A percentile compares a stretch with the other conserved stretches of the same genome.
These are phyloP conservation scores for Drosophila setifemur DNA, from an alignment of 1,140 invertebrate genomes.

Conservation along the genomic window DNA sequence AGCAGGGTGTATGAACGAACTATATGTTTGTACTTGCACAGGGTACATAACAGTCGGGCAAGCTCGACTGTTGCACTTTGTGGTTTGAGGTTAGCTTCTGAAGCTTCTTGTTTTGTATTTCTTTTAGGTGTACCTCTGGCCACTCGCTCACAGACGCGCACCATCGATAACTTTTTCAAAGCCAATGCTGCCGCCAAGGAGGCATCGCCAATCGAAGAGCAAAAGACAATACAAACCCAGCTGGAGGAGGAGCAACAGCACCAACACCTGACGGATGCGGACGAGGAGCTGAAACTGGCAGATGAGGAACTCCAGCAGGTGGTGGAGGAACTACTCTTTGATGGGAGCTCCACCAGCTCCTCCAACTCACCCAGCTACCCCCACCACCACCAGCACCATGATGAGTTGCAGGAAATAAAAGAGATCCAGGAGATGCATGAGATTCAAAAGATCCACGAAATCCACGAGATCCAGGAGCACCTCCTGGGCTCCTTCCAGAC, in stretches of 20 bases:
- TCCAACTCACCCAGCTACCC: slow-evolving; percentile 56
- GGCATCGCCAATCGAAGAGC: slow-evolving; percentile 26
- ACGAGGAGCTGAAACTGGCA: slow-evolving; percentile 22
- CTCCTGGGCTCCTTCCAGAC: slow-evolving; percentile 48
- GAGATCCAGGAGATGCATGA: slow-evolving; percentile 1
- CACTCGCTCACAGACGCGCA: slow-evolving; percentile 76
- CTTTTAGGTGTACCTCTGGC: slow-evolving; percentile 69
- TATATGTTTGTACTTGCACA: too few relatives aligned
- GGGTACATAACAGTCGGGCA: too few relatives aligned
- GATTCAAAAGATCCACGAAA: slow-evolving; percentile 8
- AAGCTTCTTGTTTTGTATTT: background rate
- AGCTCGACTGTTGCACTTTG: background rate
- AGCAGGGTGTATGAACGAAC: too few relatives aligned
- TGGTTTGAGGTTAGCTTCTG: slow-evolving; percentile 67
- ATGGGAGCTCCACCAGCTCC: slow-evolving; percentile 45
- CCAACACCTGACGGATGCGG: background rate
- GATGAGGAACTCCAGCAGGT: slow-evolving; percentile 36
- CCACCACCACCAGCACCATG: slow-evolving; percentile 45
- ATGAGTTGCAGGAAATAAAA: slow-evolving; percentile 23
- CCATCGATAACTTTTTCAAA: slow-evolving; percentile 78
- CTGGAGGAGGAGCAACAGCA: background rate
- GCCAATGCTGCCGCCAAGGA: slow-evolving; percentile 60
- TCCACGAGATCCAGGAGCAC: slow-evolving; percentile 7
- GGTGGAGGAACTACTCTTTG: slow-evolving; percentile 49
- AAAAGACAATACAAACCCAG: slow-evolving; percentile 30